These are phyloP conservation scores for Antitype chi DNA, from an alignment of 2,888 invertebrate genomes.

Conservation along the genomic window DNA sequence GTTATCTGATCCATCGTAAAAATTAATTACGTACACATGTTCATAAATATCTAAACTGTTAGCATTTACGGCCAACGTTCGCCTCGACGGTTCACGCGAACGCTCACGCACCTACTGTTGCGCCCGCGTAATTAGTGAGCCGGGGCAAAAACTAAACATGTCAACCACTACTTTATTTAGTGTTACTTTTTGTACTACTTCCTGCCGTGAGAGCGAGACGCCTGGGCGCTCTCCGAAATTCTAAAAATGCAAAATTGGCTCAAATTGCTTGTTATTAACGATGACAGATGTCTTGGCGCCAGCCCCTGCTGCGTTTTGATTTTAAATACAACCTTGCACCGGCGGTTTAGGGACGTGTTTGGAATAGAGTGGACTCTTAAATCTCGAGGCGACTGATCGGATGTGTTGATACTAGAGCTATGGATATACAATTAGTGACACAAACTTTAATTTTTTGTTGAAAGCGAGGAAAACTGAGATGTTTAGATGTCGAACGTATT, in stretches of 20 bases:
- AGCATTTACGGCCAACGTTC: constrained; percentile 86
- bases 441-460: constrained; percentile 74
- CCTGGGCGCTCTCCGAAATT: constrained; percentile 85
- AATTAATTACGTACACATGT: constrained; percentile 90
- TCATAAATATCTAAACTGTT: constrained; percentile 89
- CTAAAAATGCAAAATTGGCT: constrained; percentile 90
- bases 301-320: constrained; percentile 65
- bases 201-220: constrained; percentile 86
- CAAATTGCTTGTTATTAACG: constrained; percentile 90
- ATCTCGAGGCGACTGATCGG: constrained; percentile 82
- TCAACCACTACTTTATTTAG: constrained; percentile 88
- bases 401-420: constrained; percentile 87
- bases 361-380: constrained; percentile 49
- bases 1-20: constrained; percentile 90
- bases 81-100: constrained; percentile 81
- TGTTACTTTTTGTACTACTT: constrained; percentile 87
- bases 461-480: constrained; percentile 72
- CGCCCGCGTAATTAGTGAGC: constrained; percentile 82
- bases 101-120: constrained; percentile 80
- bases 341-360: constrained; percentile 64
- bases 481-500: constrained; percentile 66
- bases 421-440: constrained; percentile 88
- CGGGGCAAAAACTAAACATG: constrained; percentile 84
- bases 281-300: constrained; percentile 90
- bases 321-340: constrained; percentile 68